Evolutionary conservation across 2,888 invertebrate genomes (phyloP).

Genomic region (Rhagonycha lutea): DNA sequence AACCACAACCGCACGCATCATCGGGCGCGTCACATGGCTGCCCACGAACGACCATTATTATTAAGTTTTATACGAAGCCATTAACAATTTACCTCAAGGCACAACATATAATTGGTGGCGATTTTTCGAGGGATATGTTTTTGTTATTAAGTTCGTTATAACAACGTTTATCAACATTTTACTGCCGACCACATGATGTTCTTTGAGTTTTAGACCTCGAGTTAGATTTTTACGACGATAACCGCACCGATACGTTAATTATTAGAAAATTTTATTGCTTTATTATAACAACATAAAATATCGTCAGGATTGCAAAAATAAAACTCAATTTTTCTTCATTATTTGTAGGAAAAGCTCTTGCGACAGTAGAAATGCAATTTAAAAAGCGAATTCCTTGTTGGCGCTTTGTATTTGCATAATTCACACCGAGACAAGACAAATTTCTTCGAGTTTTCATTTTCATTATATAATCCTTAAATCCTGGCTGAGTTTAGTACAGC

Average conservation of each 20-base stretch:
- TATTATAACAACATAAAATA: not conserved
- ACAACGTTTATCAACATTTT: constrained; percentile 29
- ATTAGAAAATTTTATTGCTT: not conserved
- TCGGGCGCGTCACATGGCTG: constrained; percentile 27
- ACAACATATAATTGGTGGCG: constrained; percentile 26
- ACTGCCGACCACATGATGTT: constrained; percentile 27
- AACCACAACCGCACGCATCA: constrained; percentile 30
- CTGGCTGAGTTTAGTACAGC: constrained; percentile 43
- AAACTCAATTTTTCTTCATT: constrained; percentile 28
- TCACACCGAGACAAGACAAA: constrained; percentile 53
- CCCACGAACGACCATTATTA: constrained; percentile 18
- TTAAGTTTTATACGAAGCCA: constrained; percentile 27
- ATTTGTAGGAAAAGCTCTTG: constrained; percentile 42
- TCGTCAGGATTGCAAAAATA: not conserved
- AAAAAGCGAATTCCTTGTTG: constrained; percentile 50
- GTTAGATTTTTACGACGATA: not conserved
- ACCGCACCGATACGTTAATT: not conserved
- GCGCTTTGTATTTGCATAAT: constrained; percentile 52
- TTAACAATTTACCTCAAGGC: constrained; percentile 29
- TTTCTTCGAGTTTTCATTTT: constrained; percentile 51
- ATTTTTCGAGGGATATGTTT: constrained; percentile 26
- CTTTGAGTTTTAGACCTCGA: not conserved
- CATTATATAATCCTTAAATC: constrained; percentile 48
- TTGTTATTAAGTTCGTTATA: constrained; percentile 18
- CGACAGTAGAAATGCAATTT: constrained; percentile 50